phyloP scores from a whole-genome alignment of 1,140 invertebrate species.

The Sminthurides bifidus region DNA sequence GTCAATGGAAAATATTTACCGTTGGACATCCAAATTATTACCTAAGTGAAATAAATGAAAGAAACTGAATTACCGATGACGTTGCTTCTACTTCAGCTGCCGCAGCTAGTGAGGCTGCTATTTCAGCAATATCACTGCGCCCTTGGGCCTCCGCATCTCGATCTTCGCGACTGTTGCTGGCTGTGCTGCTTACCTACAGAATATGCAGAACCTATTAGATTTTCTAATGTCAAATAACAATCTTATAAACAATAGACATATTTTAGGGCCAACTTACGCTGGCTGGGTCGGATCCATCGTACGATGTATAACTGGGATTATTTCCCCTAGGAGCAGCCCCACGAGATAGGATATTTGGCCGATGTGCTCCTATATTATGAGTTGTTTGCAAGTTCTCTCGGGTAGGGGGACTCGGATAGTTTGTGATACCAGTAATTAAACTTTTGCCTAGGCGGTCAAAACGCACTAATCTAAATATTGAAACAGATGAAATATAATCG shows the following conservation, averaged over 20 bases:
- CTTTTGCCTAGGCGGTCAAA: conserved; percentile 71
- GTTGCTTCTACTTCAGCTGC: conserved; percentile 10
- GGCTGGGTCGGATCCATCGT: too few relatives aligned
- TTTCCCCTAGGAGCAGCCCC: not conserved
- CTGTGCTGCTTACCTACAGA: too few relatives aligned
- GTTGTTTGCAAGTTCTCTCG: conserved; percentile 6
- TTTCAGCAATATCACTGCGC: conserved; percentile 3
- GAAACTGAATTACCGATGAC: not conserved
- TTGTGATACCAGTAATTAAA: conserved; percentile 73
- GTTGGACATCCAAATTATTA: not conserved
- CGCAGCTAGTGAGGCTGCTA: conserved; percentile 9
- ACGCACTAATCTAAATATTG: conserved; percentile 60
- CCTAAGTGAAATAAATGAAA: not conserved
- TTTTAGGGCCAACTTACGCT: too few relatives aligned
- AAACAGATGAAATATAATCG: conserved; percentile 18
- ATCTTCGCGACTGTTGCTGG: not conserved
- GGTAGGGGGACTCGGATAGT: conserved; percentile 38
- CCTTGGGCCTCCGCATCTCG: not conserved
- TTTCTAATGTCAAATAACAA: too few relatives aligned
- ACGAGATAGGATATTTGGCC: conserved; percentile 23
- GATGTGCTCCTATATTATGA: conserved; percentile 5
- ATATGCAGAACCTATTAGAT: too few relatives aligned
- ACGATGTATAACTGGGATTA: too few relatives aligned
- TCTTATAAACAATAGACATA: too few relatives aligned
- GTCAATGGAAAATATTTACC: not conserved